Base-by-base conservation (phyloP, 2,888 invertebrate species). In the Formica aserva region DNA sequence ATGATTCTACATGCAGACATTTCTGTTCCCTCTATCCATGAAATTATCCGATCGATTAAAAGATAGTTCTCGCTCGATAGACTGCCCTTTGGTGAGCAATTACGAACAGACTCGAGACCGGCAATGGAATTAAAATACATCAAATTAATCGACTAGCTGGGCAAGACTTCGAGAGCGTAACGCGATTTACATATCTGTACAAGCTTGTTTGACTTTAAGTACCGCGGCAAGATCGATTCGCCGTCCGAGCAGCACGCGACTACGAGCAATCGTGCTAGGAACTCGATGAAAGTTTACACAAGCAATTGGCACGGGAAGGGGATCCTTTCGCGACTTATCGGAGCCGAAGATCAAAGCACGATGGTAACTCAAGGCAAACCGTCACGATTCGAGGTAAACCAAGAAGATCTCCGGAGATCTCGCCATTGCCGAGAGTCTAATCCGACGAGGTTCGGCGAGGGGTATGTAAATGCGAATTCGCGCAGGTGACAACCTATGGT, bases 341-440 rank as follows among this genome's bases (percentile, higher is more conserved):
- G 65, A 85, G 85, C 85, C 87, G 85, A 89, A 90, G 92, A 92
- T 92, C 92, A 92, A 92, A 92, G 91, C 88, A 83, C 60, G 75
- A 45, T 85, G 86, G 86, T 90, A 91, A 90, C 91, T 91, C 88
- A 86, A 85, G 89, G 89, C 90, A 89, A 92, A 92, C 91, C 92
- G 89, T 91, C 86, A 88, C 89, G 88, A 90, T 89, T 90, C 89
- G 87, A 86, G 90, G 91, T 91, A 90, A 92, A 91, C 91, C 91
- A 83, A 88, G 89, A 86, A 87, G 86, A 90, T 87, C 86, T 82
- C 55, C 83, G 63, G 67, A 74, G 67, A 71, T 83, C 81, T 45
- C 76, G 71, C 60, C n/a, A 65, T 57, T 48, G 52, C 75, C 29
- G 63, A 52, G 81, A 77, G 82, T 84, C 84, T 72, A 87, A 89